Base-by-base conservation (phyloP, 2,888 invertebrate genomes). In the Clunio marinus region DNA sequence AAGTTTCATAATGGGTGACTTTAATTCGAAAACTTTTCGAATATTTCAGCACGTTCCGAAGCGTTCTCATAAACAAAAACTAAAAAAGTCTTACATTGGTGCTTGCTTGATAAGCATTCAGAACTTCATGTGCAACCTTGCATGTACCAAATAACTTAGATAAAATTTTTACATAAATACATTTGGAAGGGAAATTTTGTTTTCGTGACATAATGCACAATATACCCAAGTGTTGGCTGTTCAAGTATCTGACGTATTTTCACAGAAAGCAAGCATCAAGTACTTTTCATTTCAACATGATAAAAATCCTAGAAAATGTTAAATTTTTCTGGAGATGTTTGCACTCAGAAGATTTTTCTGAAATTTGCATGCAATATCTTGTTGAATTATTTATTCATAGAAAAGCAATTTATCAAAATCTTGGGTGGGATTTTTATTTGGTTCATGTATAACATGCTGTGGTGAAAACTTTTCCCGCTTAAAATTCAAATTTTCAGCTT, bases 201-300 rank as follows among this genome's bases (percentile, higher is more conserved):
- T 41, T 41, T 41, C 41, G 41, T 41, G 41, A 41, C 41, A 41
- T 41, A 15, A n/a, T 41, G 41, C 41, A 41, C 41, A 41, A n/a
- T n/a, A n/a, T n/a, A n/a, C n/a, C n/a, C n/a, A n/a, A n/a, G n/a
- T n/a, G n/a, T n/a, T n/a, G n/a, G n/a, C n/a, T n/a, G n/a, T n/a
- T n/a, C n/a, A n/a, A n/a, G n/a, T n/a, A n/a, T n/a, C n/a, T n/a
- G 41, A 41, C n/a, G 3, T 41, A n/a, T n/a, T n/a, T n/a, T 41
- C 41, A 41, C 32, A 13, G 41, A 41, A 10, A 3, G 3, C 41
- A 41, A n/a, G 41, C 10, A 41, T 41, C 10, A 41, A 41, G n/a
- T 41, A 15, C 10, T 10, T n/a, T 41, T 5, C 41, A n/a, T n/a
- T n/a, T n/a, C n/a, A n/a, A n/a, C n/a, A n/a, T 41, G 41, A 13